A percentile compares a stretch with the other conserved stretches of the same genome.
These are phyloP conservation scores for Andrena hattorfiana DNA, from an alignment of 2,888 invertebrate genomes.

Conservation along the genomic window DNA sequence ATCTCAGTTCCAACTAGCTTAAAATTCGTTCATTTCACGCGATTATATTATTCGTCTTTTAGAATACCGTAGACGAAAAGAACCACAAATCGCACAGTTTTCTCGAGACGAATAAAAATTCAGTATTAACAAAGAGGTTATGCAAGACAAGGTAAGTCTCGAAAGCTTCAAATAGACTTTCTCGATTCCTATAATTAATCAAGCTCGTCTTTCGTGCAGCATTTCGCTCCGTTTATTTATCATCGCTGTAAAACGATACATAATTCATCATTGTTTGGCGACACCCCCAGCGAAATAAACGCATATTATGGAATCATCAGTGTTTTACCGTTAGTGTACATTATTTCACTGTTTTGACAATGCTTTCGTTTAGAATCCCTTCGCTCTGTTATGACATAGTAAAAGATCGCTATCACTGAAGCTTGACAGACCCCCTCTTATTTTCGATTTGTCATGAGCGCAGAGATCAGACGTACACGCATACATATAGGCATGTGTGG, in stretches of 20 bases:
- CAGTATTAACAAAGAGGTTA: conserved; percentile 35
- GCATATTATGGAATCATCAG: conserved; percentile 19
- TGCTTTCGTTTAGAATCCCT: conserved; percentile 31
- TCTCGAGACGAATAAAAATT: conserved; percentile 1
- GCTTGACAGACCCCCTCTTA: conserved; percentile 34
- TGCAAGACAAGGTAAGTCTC: not conserved
- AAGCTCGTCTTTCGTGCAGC: not conserved
- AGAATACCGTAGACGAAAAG: not conserved
- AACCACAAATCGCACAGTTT: not conserved
- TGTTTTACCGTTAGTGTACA: conserved; percentile 78
- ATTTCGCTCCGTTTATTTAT: conserved; percentile 4
- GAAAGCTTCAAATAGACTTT: not conserved
- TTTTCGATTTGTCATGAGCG: conserved; percentile 44
- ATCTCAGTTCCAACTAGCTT: not conserved
- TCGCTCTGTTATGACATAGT: conserved; percentile 51
- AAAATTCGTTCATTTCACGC: not conserved
- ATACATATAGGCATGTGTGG: not conserved
- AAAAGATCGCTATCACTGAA: conserved; percentile 41
- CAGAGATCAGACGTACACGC: conserved; percentile 17
- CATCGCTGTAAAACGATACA: not conserved
- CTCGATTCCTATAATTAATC: not conserved
- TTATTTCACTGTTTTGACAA: conserved; percentile 61
- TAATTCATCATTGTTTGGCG: conserved; percentile 13
- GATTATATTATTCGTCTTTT: conserved; percentile 5
- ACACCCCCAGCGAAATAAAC: conserved; percentile 14